Evolutionary conservation across 92 coral and sea anemone species (phyloP).

Genomic region (Epizoanthus fatuus): DNA sequence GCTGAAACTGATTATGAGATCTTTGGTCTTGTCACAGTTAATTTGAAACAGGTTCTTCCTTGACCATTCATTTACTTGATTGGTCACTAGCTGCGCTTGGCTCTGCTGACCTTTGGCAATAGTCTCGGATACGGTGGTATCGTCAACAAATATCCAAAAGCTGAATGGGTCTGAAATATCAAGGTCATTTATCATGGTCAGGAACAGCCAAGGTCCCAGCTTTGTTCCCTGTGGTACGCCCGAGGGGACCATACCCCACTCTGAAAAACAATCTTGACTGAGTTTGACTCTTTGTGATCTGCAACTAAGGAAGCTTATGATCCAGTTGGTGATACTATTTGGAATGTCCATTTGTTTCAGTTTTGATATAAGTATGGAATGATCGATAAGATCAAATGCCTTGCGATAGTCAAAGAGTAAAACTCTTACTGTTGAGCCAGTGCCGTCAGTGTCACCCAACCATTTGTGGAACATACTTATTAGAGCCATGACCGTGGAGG

Average conservation of each 20-base stretch:
- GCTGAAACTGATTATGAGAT: constrained; percentile 20
- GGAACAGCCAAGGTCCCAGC: constrained; percentile 30
- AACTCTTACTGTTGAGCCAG: neutral
- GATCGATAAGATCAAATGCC: too few species aligned
- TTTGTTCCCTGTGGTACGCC: constrained; percentile 43
- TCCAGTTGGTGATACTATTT: too few species aligned
- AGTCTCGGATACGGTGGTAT: neutral
- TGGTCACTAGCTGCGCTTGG: constrained; percentile 1
- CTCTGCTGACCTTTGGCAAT: constrained; percentile 20
- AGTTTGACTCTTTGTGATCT: constrained; percentile 18
- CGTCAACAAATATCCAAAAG: constrained; percentile 39
- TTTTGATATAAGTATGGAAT: too few species aligned
- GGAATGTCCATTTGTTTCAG: too few species aligned
- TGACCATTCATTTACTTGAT: constrained; percentile 43
- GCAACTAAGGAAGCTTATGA: neutral
- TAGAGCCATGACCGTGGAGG: too few species aligned
- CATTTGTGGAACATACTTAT: neutral
- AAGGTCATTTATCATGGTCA: constrained; percentile 28
- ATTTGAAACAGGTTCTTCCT: constrained; percentile 30
- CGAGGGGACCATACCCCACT: constrained; percentile 21
- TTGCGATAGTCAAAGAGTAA: neutral
- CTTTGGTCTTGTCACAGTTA: constrained; percentile 40
- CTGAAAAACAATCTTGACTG: constrained; percentile 20
- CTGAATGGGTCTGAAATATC: constrained; percentile 1
- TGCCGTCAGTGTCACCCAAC: neutral